These are phyloP conservation scores for Sanderia malayensis DNA, from an alignment of 30 jellyfish, hydroid and myxozoan genomes.

Conservation along the genomic window DNA sequence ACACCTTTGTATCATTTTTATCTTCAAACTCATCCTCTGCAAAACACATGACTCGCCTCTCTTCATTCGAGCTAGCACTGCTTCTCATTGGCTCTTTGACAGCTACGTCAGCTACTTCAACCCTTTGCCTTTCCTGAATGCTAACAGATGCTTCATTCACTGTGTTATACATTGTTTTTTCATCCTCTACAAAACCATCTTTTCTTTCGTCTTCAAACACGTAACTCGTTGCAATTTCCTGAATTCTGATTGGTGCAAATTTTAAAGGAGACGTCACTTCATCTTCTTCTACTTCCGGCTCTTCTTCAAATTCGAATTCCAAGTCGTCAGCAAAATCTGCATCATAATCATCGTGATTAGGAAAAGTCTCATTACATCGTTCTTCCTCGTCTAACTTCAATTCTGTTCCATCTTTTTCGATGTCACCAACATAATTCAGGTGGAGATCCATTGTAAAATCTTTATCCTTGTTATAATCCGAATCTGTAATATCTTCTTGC, in stretches of 20 bases:
- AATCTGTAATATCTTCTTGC: neutral
- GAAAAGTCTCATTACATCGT: neutral
- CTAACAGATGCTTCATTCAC: neutral
- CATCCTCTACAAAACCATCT: neutral
- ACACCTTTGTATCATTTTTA: neutral
- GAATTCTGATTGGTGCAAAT: conserved; percentile 52
- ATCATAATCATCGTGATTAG: conserved; percentile 8
- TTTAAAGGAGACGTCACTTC: conserved; percentile 14
- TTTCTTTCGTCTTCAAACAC: neutral
- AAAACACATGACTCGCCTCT: neutral
- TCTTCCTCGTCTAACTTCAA: neutral
- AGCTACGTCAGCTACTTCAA: neutral
- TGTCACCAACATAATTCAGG: neutral
- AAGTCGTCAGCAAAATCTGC: conserved; percentile 29
- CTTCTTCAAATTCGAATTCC: conserved; percentile 62
- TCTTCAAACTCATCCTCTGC: neutral
- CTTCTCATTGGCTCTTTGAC: neutral
- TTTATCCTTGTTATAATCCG: neutral
- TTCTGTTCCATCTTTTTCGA: neutral
- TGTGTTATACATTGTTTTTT: neutral
- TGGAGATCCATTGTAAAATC: too few relatives aligned
- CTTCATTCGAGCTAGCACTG: neutral
- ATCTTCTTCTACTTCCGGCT: conserved; percentile 44
- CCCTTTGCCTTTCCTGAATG: neutral
- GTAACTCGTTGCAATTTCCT: conserved; percentile 45